A percentile compares a stretch with the other conserved stretches of the same genome.
These are phyloP conservation scores for Phocoena phocoena DNA, from an alignment of 2,113 vertebrate genomes.

Conservation along the genomic window DNA sequence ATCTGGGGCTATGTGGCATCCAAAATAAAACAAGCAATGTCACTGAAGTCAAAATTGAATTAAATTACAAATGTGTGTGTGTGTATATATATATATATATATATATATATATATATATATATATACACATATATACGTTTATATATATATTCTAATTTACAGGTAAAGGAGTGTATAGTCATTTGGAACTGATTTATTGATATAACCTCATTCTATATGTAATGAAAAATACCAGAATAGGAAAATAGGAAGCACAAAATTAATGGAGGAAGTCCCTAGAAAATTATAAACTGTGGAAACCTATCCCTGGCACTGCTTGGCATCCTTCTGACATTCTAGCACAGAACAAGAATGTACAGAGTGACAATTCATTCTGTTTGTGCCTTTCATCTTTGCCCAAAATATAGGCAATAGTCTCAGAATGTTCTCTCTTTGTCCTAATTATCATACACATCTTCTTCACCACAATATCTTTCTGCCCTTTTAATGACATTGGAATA, in stretches of 20 bases:
- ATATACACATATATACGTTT: too few relatives aligned
- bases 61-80: not conserved
- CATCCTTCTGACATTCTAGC: not conserved
- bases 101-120: not conserved
- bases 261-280: not conserved
- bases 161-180: not conserved
- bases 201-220: not conserved
- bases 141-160: not conserved
- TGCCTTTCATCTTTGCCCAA: not conserved
- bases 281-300: not conserved
- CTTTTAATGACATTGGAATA: not conserved
- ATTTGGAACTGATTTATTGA: not conserved
- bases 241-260: not conserved
- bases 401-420: not conserved
- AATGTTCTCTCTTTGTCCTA: not conserved
- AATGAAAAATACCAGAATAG: not conserved
- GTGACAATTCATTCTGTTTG: not conserved
- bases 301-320: not conserved
- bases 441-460: not conserved
- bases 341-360: not conserved
- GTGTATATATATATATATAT: not conserved
- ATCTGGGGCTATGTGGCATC: not conserved
- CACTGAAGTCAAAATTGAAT: slow-evolving; percentile 62
- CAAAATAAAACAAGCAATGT: slow-evolving; percentile 58
- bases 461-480: not conserved